phyloP scores from a whole-genome alignment of 2,113 vertebrate genomes.

The Rissa tridactyla region DNA sequence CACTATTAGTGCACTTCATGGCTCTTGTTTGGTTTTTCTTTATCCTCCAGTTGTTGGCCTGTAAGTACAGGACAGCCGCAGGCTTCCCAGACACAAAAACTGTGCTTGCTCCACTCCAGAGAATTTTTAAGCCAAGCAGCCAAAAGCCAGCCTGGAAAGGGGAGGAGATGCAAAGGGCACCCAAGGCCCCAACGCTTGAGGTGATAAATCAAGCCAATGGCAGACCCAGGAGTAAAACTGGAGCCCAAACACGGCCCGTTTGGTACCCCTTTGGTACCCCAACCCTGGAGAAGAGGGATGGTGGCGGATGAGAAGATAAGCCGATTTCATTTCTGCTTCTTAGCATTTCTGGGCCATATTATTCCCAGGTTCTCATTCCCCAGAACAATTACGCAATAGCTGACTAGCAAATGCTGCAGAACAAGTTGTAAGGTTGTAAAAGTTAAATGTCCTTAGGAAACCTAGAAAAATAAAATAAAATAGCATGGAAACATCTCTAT shows the following conservation, averaged over 20 bases:
- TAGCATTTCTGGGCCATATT: slow-evolving; percentile 56
- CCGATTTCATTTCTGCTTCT: slow-evolving; percentile 39
- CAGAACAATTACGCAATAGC: slow-evolving; percentile 49
- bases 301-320: neutral
- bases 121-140: neutral
- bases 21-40: neutral
- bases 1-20: neutral
- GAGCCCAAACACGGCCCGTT: neutral
- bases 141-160: neutral
- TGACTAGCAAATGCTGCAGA: slow-evolving; percentile 45
- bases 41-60: neutral
- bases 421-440: slow-evolving; percentile 46
- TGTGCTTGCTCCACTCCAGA: neutral
- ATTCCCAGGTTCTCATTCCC: slow-evolving; percentile 49
- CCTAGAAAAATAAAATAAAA: slow-evolving; percentile 43
- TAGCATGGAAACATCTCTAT: slow-evolving; percentile 22
- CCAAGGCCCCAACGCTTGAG: neutral
- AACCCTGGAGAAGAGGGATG: neutral
- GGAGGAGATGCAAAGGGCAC: neutral
- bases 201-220: neutral
- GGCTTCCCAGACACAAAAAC: neutral
- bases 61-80: neutral
- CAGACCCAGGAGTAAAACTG: neutral
- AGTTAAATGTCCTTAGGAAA: slow-evolving; percentile 63
- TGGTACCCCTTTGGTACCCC: neutral